phyloP scores from a whole-genome alignment of 2,113 vertebrate genomes.

The Bambusicola thoracicus region DNA sequence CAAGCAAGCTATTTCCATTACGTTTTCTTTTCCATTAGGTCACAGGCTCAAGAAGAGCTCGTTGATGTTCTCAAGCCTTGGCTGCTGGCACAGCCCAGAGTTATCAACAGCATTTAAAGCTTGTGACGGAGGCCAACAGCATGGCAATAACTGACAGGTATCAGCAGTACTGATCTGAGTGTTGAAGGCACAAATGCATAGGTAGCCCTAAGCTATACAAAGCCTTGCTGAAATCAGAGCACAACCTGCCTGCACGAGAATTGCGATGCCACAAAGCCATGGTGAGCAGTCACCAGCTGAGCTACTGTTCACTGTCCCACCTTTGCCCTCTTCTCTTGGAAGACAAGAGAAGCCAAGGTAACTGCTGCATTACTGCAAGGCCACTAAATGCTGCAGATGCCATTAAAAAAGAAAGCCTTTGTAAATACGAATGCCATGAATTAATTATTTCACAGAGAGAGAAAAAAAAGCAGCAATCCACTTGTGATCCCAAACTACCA shows the following conservation, averaged over 20 bases:
- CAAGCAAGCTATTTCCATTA: neutral
- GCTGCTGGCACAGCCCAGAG: neutral
- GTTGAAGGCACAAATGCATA: fast-evolving
- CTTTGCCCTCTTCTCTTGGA: neutral
- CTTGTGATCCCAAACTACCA: neutral
- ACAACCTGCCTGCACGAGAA: fast-evolving
- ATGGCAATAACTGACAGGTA: neutral
- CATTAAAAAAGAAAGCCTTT: neutral
- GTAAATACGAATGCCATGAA: neutral
- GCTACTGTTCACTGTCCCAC: neutral
- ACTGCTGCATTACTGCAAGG: neutral
- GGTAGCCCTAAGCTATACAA: neutral
- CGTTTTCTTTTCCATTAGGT: neutral
- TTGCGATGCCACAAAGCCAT: fast-evolving
- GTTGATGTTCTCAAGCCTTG: neutral
- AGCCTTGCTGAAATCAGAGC: neutral
- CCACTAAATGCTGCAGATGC: neutral
- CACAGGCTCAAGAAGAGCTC: neutral
- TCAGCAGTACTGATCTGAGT: neutral
- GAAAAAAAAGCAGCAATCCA: neutral
- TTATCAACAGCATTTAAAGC: neutral
- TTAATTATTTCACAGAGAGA: neutral
- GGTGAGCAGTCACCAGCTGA: neutral
- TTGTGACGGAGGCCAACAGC: neutral
- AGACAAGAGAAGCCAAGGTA: neutral